phyloP scores from a whole-genome alignment of 2,797 vertebrate genomes.

The Sus cebifrons region DNA sequence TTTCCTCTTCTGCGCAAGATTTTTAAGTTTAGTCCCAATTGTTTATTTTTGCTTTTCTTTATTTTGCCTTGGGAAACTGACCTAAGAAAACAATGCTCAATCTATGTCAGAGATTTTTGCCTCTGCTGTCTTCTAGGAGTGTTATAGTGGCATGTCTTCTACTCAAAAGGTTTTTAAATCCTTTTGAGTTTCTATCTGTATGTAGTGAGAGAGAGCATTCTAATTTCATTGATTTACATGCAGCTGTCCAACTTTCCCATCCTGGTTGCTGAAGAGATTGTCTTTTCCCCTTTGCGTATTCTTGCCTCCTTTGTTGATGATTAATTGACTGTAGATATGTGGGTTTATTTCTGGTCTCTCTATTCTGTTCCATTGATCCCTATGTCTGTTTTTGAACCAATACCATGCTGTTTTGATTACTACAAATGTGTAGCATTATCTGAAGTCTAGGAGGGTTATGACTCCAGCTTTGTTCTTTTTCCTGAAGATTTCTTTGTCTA shows the following conservation, averaged over 20 bases:
- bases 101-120: background rate
- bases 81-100: background rate
- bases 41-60: background rate
- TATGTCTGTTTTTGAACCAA: too few relatives aligned
- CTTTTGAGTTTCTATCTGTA: background rate
- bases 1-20: background rate
- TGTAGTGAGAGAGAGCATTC: too few relatives aligned
- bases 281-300: background rate
- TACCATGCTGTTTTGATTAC: too few relatives aligned
- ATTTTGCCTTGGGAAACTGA: background rate
- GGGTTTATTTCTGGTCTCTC: background rate
- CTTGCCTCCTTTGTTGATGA: background rate
- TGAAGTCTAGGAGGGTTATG: too few relatives aligned
- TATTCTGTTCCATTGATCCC: background rate
- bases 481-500: too few relatives aligned
- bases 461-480: too few relatives aligned
- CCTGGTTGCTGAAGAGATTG: background rate
- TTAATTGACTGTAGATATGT: background rate
- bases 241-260: background rate
- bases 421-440: too few relatives aligned
- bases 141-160: background rate
- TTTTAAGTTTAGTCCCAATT: background rate
- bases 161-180: background rate
- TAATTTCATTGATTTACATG: too few relatives aligned
- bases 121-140: background rate